A percentile compares a stretch with the other conserved stretches of the same genome.
Evolutionary conservation across 2,113 vertebrate species (phyloP).

Genomic region (Panthera uncia): DNA sequence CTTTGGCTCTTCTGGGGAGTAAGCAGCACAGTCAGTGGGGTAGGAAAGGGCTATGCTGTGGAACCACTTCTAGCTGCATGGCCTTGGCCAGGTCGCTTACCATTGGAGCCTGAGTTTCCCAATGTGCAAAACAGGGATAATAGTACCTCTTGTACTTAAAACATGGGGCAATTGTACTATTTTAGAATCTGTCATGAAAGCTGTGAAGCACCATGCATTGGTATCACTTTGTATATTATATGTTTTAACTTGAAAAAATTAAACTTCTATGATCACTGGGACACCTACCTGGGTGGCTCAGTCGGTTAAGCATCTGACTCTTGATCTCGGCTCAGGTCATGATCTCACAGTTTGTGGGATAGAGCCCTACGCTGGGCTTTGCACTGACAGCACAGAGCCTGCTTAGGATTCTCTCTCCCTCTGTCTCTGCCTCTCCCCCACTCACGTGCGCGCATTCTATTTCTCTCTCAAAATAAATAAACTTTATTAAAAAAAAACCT

Average conservation of each 20-base stretch:
- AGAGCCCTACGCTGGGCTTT: no score
- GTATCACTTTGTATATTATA: neutral
- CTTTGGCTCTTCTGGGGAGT: neutral
- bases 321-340: no score
- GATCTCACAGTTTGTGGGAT: no score
- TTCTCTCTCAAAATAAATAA: no score
- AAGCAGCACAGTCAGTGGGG: neutral
- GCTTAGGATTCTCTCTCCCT: no score
- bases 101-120: neutral
- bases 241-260: conserved; percentile 13
- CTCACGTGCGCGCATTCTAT: no score
- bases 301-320: no score
- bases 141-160: neutral
- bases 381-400: no score
- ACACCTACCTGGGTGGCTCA: no score
- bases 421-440: no score
- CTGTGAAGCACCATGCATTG: neutral
- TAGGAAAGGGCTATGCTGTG: neutral
- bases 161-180: neutral
- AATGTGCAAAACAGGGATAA: neutral
- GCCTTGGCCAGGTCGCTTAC: neutral
- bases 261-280: neutral
- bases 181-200: neutral
- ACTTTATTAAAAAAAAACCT: no score
- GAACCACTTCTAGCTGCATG: neutral